phyloP scores from a whole-genome alignment of 2,888 invertebrate genomes.

The Bursaphelenchus okinawaensis region DNA sequence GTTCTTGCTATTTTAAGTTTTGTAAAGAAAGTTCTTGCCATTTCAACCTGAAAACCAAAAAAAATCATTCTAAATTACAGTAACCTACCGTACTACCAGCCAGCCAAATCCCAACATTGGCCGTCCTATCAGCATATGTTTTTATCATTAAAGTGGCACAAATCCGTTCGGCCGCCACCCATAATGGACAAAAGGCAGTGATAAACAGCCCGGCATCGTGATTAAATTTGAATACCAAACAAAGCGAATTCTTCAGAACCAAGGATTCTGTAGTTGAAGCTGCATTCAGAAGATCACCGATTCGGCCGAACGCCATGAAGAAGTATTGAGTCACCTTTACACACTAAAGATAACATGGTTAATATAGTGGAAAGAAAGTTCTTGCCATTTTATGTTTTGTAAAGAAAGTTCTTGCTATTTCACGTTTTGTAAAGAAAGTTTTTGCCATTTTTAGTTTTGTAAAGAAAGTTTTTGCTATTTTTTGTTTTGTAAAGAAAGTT shows the following conservation, averaged over 20 bases:
- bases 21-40: no score
- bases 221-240: slow-evolving; percentile 6
- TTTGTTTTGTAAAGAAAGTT: no score
- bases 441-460: no score
- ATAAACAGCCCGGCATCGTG: slow-evolving; percentile 14
- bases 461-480: no score
- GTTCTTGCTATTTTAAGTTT: no score
- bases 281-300: slow-evolving; percentile 5
- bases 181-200: slow-evolving; percentile 4
- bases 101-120: slow-evolving; percentile 11
- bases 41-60: no score
- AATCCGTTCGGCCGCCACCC: slow-evolving; percentile 11
- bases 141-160: slow-evolving; percentile 13
- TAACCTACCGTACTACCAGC: neutral
- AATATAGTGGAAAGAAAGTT: no score
- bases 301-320: slow-evolving; percentile 10
- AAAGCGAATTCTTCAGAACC: slow-evolving; percentile 4
- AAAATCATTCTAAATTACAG: neutral
- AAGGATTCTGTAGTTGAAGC: neutral
- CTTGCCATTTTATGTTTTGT: no score
- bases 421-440: neutral
- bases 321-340: slow-evolving; percentile 12
- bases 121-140: slow-evolving; percentile 12
- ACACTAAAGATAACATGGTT: neutral
- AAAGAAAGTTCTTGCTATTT: no score